A percentile compares a stretch with the other conserved stretches of the same genome.
Conservation (phyloP, 2,888 invertebrate genomes). For the Nemapogon koenigi region DNA sequence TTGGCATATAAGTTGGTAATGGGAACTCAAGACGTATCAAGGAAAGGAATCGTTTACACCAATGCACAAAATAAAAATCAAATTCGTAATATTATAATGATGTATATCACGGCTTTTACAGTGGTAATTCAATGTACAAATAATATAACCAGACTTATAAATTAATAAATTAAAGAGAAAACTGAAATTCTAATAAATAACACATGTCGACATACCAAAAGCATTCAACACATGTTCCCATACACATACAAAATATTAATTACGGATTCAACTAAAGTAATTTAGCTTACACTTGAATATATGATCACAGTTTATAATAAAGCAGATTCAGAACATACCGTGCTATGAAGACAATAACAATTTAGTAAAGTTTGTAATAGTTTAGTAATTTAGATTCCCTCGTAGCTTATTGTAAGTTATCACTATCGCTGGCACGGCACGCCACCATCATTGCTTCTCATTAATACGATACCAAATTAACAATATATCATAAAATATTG, state of each 20-base stretch:
- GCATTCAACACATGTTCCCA: constrained; percentile 39
- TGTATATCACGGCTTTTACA: constrained; percentile 64
- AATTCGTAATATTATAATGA: constrained; percentile 58
- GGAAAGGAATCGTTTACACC: too few species aligned
- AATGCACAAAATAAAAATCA: constrained; percentile 55
- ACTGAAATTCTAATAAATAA: constrained; percentile 60
- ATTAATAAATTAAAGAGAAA: constrained; percentile 59
- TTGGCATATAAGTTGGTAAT: background rate
- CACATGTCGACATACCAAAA: constrained; percentile 48
- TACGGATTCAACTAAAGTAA: constrained; percentile 46
- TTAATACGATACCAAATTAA: constrained; percentile 61
- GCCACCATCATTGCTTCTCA: constrained; percentile 54
- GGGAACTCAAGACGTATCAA: constrained; percentile 14
- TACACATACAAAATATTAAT: constrained; percentile 24
- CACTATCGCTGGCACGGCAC: constrained; percentile 52
- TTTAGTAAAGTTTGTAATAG: constrained; percentile 53
- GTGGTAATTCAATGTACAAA: constrained; percentile 60
- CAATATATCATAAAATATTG: constrained; percentile 63
- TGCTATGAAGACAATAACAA: constrained; percentile 60
- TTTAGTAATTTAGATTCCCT: constrained; percentile 61
- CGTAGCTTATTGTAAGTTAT: constrained; percentile 60
- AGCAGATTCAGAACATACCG: constrained; percentile 61
- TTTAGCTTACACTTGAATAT: constrained; percentile 57
- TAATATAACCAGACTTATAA: constrained; percentile 57
- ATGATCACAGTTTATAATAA: constrained; percentile 64